Evolutionary conservation across 2,797 vertebrate genomes (phyloP).

Genomic region (Rhinophrynus dorsalis): DNA sequence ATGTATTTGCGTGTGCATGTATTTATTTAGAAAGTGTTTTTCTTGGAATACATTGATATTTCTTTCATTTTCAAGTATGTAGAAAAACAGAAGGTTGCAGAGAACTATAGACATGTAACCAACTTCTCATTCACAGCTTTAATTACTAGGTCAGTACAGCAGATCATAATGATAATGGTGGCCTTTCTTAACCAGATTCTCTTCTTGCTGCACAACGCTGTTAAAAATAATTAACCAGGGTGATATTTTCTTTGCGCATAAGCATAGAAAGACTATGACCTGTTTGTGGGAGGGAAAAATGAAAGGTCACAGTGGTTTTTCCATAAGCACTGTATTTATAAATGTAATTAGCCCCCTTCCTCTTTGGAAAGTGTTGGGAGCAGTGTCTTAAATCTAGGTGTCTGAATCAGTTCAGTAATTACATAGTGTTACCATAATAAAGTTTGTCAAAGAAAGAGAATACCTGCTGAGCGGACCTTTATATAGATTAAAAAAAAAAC

Average conservation of each 20-base stretch:
- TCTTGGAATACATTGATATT: too few species aligned
- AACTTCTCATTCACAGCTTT: constrained; percentile 49
- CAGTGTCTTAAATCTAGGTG: constrained; percentile 54
- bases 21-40: too few species aligned
- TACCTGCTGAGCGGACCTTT: constrained; percentile 19
- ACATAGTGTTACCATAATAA: constrained; percentile 52
- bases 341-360: constrained; percentile 61
- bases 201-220: constrained; percentile 51
- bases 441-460: constrained; percentile 29
- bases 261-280: constrained; percentile 67
- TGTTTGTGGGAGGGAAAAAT: constrained; percentile 57
- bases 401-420: constrained; percentile 58
- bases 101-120: neutral
- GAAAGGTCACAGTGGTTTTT: constrained; percentile 63
- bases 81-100: neutral
- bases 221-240: constrained; percentile 65
- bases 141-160: constrained; percentile 59
- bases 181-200: constrained; percentile 50
- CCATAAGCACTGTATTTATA: constrained; percentile 60
- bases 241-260: constrained; percentile 65
- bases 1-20: too few species aligned
- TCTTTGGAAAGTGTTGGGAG: constrained; percentile 53
- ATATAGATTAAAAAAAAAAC: constrained; percentile 10
- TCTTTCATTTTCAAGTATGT: too few species aligned
- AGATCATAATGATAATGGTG: constrained; percentile 56